Evolutionary conservation across 2,888 invertebrate species (phyloP).

Genomic region (Kryphioiulus occultus): DNA sequence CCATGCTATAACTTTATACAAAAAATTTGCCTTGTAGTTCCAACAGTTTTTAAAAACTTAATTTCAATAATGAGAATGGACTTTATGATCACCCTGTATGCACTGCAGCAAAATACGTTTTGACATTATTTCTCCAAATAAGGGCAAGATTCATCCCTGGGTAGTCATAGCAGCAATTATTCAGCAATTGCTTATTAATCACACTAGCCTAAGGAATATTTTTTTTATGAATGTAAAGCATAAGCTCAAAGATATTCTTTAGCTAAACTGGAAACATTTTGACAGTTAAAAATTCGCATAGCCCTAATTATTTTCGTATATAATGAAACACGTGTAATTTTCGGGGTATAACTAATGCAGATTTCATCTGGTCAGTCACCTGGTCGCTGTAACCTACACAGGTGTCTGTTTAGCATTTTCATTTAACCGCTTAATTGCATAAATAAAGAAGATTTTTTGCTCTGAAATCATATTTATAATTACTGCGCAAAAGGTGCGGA

Average conservation of each 20-base stretch:
- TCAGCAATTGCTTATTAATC: no score
- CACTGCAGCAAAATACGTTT: no score
- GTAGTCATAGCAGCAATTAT: no score
- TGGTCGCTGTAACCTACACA: background rate
- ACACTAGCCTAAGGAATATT: no score
- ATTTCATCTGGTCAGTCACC: conserved; percentile 29
- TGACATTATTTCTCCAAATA: no score
- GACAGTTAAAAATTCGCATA: background rate
- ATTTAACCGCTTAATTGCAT: conserved; percentile 21
- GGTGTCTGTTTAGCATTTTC: conserved; percentile 13
- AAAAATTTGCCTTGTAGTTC: no score
- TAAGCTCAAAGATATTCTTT: background rate
- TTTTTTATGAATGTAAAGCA: background rate
- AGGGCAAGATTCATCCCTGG: no score
- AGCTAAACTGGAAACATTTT: background rate
- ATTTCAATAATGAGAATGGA: no score
- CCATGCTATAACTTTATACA: no score
- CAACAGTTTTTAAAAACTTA: no score
- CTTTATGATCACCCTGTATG: no score
- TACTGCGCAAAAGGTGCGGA: background rate
- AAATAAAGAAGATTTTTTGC: background rate
- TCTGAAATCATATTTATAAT: background rate
- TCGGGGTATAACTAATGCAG: background rate
- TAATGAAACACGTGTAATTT: background rate
- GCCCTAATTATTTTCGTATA: background rate